phyloP scores from a whole-genome alignment of 2,888 invertebrate species.

The Steromphala cineraria region DNA sequence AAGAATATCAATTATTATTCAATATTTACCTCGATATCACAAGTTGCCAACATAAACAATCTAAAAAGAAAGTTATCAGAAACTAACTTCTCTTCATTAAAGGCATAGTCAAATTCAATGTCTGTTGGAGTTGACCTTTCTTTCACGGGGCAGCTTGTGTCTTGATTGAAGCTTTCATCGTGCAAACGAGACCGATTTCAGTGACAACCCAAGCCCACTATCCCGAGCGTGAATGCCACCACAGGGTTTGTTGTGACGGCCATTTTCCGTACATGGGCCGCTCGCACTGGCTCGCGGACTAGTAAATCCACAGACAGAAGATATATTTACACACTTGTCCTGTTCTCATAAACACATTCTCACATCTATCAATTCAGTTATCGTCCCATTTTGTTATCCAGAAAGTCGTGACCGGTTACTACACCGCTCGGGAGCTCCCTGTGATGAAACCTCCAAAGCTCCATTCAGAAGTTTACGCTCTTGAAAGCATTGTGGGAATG shows the following conservation, averaged over 20 bases:
- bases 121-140: neutral
- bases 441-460: neutral
- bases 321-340: neutral
- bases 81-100: neutral
- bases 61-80: neutral
- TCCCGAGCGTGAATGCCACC: neutral
- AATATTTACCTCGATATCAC: neutral
- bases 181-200: neutral
- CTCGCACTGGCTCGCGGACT: neutral
- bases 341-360: neutral
- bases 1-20: neutral
- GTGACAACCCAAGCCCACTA: neutral
- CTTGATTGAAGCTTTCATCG: neutral
- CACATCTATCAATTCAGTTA: neutral
- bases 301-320: neutral
- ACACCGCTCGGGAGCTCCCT: neutral
- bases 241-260: constrained; percentile 20
- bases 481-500: constrained; percentile 1
- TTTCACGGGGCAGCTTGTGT: neutral
- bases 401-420: neutral
- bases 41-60: neutral
- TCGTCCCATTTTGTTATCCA: neutral
- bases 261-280: constrained; percentile 17
- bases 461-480: constrained; percentile 6
- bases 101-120: neutral